Conservation (phyloP, 1,140 invertebrate species). For the Drosophila cardini region DNA sequence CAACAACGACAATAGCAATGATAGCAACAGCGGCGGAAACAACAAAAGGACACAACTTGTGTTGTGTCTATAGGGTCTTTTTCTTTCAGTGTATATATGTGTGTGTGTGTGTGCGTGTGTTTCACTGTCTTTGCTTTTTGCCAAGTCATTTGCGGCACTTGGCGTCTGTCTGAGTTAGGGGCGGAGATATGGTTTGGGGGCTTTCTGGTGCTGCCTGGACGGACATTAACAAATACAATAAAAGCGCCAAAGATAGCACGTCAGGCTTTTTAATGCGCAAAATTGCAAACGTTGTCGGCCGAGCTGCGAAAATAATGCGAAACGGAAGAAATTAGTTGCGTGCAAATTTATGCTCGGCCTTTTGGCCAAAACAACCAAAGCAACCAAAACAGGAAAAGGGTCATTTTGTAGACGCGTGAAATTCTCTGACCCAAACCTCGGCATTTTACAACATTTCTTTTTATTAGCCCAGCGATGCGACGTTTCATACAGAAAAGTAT, state of each 20-base stretch:
- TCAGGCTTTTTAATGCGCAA: slow-evolving; percentile 83
- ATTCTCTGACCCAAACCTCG: slow-evolving; percentile 53
- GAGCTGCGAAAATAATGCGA: slow-evolving; percentile 80
- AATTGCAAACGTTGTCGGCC: slow-evolving; percentile 74
- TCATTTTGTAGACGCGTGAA: slow-evolving; percentile 79
- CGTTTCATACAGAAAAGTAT: not conserved
- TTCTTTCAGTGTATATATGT: slow-evolving; percentile 10
- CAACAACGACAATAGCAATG: slow-evolving; percentile 55
- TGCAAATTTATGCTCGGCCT: slow-evolving; percentile 76
- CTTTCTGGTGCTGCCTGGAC: slow-evolving; percentile 34
- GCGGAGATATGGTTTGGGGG: not conserved
- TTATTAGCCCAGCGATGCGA: slow-evolving; percentile 41
- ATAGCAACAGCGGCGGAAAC: slow-evolving; percentile 56
- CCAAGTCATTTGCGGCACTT: slow-evolving; percentile 77
- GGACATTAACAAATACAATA: slow-evolving; percentile 82
- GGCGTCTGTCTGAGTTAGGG: slow-evolving; percentile 29
- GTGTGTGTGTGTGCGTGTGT: slow-evolving; percentile 15
- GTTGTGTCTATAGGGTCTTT: slow-evolving; percentile 32
- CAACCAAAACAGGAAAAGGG: slow-evolving; percentile 66
- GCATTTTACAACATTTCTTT: slow-evolving; percentile 47
- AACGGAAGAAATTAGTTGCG: slow-evolving; percentile 83
- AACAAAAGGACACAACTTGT: slow-evolving; percentile 78
- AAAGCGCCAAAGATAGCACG: slow-evolving; percentile 82
- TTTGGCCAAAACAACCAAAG: slow-evolving; percentile 25
- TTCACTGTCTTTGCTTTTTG: slow-evolving; percentile 50